A percentile compares a stretch with the other conserved stretches of the same genome.
These are phyloP conservation scores for Synaphobranchus kaupii DNA, from an alignment of 2,797 vertebrate genomes.

Conservation along the genomic window DNA sequence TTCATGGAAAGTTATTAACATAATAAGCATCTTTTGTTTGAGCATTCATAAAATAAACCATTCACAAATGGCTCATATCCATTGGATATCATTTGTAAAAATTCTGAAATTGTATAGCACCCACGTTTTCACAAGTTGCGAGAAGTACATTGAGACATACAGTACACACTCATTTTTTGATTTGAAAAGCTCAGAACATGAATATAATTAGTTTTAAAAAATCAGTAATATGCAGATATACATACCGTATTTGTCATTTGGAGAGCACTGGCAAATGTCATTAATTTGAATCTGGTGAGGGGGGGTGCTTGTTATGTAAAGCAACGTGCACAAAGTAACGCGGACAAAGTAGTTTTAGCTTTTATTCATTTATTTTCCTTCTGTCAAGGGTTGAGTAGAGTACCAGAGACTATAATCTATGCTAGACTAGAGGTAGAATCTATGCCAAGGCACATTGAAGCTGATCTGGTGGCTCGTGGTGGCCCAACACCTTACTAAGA, in stretches of 20 bases:
- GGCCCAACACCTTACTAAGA: no score
- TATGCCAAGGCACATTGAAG: no score
- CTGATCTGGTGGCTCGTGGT: no score
- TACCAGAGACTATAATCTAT: no score
- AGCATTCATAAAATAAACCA: slow-evolving; percentile 7
- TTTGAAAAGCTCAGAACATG: background rate
- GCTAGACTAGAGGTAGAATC: no score
- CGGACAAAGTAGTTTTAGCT: background rate
- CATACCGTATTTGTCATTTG: no score
- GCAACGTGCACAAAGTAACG: background rate
- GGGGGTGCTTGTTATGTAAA: background rate
- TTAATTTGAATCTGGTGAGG: no score
- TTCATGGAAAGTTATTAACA: slow-evolving; percentile 55
- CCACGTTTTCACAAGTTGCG: background rate
- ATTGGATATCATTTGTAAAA: background rate
- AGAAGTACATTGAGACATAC: no score
- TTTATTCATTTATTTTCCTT: background rate
- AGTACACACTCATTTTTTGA: background rate
- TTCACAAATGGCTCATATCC: background rate
- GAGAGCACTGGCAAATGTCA: no score
- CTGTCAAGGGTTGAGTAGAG: no score
- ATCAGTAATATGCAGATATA: no score
- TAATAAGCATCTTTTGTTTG: slow-evolving; percentile 44
- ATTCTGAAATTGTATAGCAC: background rate
- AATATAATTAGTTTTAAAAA: no score